Evolutionary conservation across 2,113 vertebrate species (phyloP).

Genomic region (Heptranchias perlo): DNA sequence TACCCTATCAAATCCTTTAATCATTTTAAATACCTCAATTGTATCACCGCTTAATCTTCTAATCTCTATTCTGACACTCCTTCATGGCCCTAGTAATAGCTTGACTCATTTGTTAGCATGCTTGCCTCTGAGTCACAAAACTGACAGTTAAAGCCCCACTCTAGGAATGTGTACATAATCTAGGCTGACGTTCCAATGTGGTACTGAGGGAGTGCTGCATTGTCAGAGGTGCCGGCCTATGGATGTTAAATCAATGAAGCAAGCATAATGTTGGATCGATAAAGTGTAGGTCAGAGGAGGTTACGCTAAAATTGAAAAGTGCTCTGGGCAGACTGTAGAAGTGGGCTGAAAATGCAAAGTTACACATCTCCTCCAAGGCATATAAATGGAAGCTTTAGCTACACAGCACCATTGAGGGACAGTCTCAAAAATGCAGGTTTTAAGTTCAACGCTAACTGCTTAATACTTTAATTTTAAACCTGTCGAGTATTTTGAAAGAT

Average conservation of each 20-base stretch:
- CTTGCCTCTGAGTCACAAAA: too few species aligned
- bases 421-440: neutral
- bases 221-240: neutral
- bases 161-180: too few species aligned
- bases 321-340: neutral
- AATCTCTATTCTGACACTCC: too few species aligned
- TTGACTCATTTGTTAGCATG: too few species aligned
- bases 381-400: neutral
- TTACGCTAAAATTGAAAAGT: neutral
- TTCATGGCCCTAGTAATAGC: too few species aligned
- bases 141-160: too few species aligned
- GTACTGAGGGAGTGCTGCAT: neutral
- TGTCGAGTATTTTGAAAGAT: neutral
- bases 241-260: neutral
- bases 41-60: too few species aligned
- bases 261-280: neutral
- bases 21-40: too few species aligned
- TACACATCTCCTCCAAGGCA: neutral
- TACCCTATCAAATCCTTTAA: too few species aligned
- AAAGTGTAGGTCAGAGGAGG: neutral
- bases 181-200: neutral
- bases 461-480: neutral
- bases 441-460: neutral
- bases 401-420: neutral
- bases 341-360: neutral